A percentile compares a stretch with the other conserved stretches of the same genome.
These are phyloP conservation scores for Upupa epops DNA, from an alignment of 2,113 vertebrate species.

Conservation along the genomic window DNA sequence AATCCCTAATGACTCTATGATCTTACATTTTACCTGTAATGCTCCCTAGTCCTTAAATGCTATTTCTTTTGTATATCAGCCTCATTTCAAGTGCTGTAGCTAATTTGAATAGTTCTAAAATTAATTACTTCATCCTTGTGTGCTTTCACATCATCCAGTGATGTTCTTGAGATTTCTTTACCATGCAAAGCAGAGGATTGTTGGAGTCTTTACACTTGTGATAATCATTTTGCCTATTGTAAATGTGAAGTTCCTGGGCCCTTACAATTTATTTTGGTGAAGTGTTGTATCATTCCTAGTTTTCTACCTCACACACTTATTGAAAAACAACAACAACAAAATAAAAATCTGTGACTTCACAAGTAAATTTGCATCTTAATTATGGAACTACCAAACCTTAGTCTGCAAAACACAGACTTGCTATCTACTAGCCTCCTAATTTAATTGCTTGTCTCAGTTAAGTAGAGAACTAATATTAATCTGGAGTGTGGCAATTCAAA, in stretches of 20 bases:
- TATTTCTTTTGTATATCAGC: background rate
- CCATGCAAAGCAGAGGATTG: background rate
- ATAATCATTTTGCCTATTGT: background rate
- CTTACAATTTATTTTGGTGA: background rate
- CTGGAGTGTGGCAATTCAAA: background rate
- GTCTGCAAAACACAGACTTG: background rate
- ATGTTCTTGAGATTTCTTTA: background rate
- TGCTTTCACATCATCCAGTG: background rate
- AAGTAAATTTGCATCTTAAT: background rate
- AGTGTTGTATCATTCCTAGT: background rate
- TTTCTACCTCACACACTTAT: background rate
- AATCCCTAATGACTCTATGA: no score
- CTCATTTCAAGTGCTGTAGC: background rate
- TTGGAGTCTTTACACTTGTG: background rate
- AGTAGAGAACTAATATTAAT: background rate
- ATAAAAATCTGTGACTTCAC: no score
- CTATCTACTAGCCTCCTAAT: background rate
- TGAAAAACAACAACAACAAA: background rate
- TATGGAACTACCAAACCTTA: background rate
- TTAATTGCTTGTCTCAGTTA: background rate
- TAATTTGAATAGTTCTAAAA: background rate
- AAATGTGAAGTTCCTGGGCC: background rate
- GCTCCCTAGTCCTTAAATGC: background rate
- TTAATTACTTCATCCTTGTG: background rate
- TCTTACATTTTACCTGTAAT: background rate